These are phyloP conservation scores for Idaea aversata DNA, from an alignment of 2,888 invertebrate species.

Conservation along the genomic window DNA sequence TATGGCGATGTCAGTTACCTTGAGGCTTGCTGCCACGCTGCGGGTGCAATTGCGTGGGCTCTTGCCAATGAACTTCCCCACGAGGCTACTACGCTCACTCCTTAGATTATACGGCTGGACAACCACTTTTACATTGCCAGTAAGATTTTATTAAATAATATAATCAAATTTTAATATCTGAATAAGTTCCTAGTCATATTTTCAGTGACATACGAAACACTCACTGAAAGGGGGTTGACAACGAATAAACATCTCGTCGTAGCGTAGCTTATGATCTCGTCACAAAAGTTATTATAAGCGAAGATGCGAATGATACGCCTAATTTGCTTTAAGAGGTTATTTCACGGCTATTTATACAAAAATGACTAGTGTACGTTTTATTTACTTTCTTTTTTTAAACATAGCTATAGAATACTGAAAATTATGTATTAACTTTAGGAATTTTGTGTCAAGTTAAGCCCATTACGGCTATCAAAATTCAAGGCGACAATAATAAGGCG, in stretches of 20 bases:
- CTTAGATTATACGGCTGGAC: conserved; percentile 24
- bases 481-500: conserved; percentile 61
- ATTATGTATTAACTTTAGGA: conserved; percentile 26
- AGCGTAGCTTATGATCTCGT: not conserved
- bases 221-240: not conserved
- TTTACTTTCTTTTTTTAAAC: not conserved
- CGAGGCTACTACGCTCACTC: conserved; percentile 50
- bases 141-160: not conserved
- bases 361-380: not conserved
- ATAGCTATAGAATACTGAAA: not conserved
- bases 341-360: conserved; percentile 5
- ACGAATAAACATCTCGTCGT: conserved; percentile 1
- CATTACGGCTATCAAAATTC: conserved; percentile 51
- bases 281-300: conserved; percentile 24
- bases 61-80: conserved; percentile 73
- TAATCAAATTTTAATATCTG: not conserved
- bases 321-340: conserved; percentile 25
- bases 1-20: conserved; percentile 68
- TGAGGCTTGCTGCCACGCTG: conserved; percentile 38
- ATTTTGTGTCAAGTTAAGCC: conserved; percentile 47
- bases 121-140: not conserved
- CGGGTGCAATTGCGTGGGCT: conserved; percentile 67
- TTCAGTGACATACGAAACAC: not conserved
- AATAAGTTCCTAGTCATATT: not conserved
- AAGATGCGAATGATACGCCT: conserved; percentile 29